Conservation (phyloP, 2,797 vertebrate species). For the Hephaestus fuliginosus region DNA sequence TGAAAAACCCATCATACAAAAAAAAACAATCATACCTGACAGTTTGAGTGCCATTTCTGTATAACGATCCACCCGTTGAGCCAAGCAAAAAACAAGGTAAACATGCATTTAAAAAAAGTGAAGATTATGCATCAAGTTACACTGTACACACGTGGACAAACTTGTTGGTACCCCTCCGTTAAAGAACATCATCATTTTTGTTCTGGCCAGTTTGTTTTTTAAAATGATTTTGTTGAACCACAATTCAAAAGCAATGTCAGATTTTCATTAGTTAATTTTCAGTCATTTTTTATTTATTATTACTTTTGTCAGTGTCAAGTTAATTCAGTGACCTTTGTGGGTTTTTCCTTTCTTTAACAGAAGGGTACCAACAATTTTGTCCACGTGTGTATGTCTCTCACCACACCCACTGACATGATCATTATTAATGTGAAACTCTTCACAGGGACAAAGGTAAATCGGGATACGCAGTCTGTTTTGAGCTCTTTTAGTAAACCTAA, state of each 20-base stretch:
- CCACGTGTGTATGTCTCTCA: conserved; percentile 13
- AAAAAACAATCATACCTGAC: conserved; percentile 78
- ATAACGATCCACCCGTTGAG: conserved; percentile 72
- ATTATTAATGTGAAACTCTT: conserved; percentile 18
- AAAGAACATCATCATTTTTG: too few species aligned
- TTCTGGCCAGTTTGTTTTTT: too few species aligned
- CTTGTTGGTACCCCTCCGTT: too few species aligned
- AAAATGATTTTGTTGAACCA: too few species aligned
- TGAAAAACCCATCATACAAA: not conserved
- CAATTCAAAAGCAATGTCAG: too few species aligned
- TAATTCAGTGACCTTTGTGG: too few species aligned
- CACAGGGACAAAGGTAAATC: not conserved
- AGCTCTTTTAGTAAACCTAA: not conserved
- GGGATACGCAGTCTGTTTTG: not conserved
- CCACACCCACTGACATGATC: conserved; percentile 10
- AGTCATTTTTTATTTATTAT: too few species aligned
- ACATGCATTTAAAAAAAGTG: conserved; percentile 81
- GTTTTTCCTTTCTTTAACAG: too few species aligned
- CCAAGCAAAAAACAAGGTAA: conserved; percentile 77
- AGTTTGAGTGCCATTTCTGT: conserved; percentile 83
- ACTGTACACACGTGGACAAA: not conserved
- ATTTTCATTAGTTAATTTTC: too few species aligned
- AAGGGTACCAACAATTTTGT: too few species aligned
- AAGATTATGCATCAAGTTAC: conserved; percentile 57
- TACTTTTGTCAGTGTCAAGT: too few species aligned